Percentiles rank a stretch among this genome's conserved stretches.
Evolutionary conservation across 2,797 vertebrate genomes (phyloP).

Genomic region (Microchirus variegatus): DNA sequence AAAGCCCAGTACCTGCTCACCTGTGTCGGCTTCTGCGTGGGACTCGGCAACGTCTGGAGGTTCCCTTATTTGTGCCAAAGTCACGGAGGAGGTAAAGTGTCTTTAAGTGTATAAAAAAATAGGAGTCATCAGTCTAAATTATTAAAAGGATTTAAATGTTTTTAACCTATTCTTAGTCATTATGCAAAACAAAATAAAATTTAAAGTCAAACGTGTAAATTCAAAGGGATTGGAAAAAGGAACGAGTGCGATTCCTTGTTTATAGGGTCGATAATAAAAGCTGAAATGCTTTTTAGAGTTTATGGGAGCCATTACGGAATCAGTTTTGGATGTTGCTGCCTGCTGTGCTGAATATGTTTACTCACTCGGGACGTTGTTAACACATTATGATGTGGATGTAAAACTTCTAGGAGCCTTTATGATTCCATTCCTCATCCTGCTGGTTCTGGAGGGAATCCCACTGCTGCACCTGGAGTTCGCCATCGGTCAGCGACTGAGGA

Average conservation of each 20-base stretch:
- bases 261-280: conserved; percentile 7
- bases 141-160: too few species aligned
- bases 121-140: too few species aligned
- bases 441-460: conserved; percentile 93
- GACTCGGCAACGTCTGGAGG: conserved; percentile 94
- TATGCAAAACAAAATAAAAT: too few species aligned
- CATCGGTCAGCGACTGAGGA: conserved; percentile 92
- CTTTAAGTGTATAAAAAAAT: too few species aligned
- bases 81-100: conserved; percentile 90
- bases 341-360: background rate
- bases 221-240: background rate
- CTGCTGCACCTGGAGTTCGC: conserved; percentile 94
- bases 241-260: background rate
- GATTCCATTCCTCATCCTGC: conserved; percentile 95
- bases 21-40: conserved; percentile 94
- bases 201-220: background rate
- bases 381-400: conserved; percentile 9
- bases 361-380: background rate
- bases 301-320: conserved; percentile 10
- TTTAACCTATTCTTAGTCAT: too few species aligned
- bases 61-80: conserved; percentile 94
- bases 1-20: conserved; percentile 96
- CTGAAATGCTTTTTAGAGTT: conserved; percentile 12
- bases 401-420: conserved; percentile 90
- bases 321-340: conserved; percentile 5